A percentile compares a stretch with the other conserved stretches of the same genome.
Conservation (phyloP, 1,140 invertebrate genomes). For the Bombus superbus region DNA sequence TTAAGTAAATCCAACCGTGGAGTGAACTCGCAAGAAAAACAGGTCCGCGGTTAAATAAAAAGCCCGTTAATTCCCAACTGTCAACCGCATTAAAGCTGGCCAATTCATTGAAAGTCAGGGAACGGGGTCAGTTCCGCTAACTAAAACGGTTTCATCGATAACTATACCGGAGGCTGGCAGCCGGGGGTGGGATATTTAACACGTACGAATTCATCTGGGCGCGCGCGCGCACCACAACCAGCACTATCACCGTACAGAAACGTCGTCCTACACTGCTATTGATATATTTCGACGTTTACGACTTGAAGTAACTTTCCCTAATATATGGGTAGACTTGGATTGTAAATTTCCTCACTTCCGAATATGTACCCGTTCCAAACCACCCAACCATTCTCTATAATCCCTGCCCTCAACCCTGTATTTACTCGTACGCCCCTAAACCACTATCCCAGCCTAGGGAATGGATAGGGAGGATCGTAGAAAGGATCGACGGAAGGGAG, state of each 20-base stretch:
- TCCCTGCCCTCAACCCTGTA: constrained; percentile 7
- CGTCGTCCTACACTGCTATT: constrained; percentile 69
- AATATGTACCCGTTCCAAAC: constrained; percentile 58
- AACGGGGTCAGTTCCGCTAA: constrained; percentile 52
- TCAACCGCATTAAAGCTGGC: constrained; percentile 25
- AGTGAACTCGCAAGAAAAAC: background rate
- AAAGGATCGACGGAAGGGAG: no score
- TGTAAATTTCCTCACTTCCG: constrained; percentile 71
- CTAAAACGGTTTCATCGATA: constrained; percentile 60
- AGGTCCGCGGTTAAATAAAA: constrained; percentile 17
- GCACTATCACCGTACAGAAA: constrained; percentile 8
- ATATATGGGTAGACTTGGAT: constrained; percentile 72
- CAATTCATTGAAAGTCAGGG: constrained; percentile 30
- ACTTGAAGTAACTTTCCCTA: constrained; percentile 75
- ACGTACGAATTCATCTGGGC: constrained; percentile 17
- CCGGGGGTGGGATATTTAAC: constrained; percentile 40
- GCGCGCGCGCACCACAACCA: background rate
- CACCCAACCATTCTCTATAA: constrained; percentile 39
- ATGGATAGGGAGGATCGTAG: background rate
- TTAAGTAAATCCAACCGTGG: background rate
- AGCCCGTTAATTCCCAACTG: constrained; percentile 43
- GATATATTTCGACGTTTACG: constrained; percentile 80
- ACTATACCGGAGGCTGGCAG: constrained; percentile 34
- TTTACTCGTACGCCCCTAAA: constrained; percentile 47
- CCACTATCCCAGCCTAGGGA: background rate